phyloP scores from a whole-genome alignment of 2,113 vertebrate species.

The Percopsis transmontana region DNA sequence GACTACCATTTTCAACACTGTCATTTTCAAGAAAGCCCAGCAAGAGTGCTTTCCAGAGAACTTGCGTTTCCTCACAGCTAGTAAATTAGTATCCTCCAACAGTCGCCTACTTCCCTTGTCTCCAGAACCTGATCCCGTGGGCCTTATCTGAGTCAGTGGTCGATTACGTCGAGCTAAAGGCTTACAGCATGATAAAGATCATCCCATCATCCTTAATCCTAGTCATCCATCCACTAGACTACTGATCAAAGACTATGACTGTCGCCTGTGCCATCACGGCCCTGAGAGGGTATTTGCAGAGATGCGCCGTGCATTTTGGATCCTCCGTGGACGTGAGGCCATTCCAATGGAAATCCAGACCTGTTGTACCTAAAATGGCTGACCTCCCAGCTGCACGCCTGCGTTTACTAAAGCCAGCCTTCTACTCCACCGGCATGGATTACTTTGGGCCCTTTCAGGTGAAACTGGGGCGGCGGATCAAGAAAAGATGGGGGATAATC shows the following conservation, averaged over 20 bases:
- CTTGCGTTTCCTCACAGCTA: neutral
- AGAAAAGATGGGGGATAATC: slow-evolving; percentile 11
- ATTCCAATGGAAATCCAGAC: neutral
- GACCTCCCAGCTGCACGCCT: neutral
- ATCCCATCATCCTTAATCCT: slow-evolving; percentile 3
- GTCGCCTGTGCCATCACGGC: slow-evolving; percentile 6
- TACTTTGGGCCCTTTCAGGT: slow-evolving; percentile 5
- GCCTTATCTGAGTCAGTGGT: neutral
- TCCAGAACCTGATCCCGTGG: neutral
- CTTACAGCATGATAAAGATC: slow-evolving; percentile 2
- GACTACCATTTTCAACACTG: slow-evolving; percentile 7
- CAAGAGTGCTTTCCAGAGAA: slow-evolving; percentile 12
- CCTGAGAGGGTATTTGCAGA: slow-evolving; percentile 22
- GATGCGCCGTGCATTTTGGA: slow-evolving; percentile 19
- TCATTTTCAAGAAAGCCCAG: slow-evolving; percentile 1
- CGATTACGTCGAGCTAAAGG: neutral
- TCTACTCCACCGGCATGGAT: slow-evolving; percentile 21
- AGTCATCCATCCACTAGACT: slow-evolving; percentile 5
- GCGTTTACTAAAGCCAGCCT: neutral
- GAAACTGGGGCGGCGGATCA: neutral
- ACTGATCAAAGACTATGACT: slow-evolving; percentile 4
- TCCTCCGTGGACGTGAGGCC: slow-evolving; percentile 1
- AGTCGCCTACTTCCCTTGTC: slow-evolving; percentile 8
- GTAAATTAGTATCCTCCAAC: neutral
- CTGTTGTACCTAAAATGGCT: slow-evolving; percentile 13